Conservation (phyloP, 2,113 vertebrate species). For the Phalacrocorax aristotelis region DNA sequence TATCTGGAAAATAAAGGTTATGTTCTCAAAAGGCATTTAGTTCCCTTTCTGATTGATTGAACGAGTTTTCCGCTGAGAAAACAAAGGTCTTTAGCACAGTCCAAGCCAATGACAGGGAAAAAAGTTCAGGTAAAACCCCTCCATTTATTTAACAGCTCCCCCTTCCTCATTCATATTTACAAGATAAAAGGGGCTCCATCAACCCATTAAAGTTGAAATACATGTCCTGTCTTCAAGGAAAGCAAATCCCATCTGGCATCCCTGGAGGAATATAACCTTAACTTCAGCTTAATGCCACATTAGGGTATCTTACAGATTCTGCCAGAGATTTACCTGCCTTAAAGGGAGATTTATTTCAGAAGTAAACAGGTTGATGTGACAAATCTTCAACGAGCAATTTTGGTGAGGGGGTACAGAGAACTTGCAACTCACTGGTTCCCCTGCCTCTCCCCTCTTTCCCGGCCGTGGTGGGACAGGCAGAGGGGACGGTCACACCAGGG, state of each 20-base stretch:
- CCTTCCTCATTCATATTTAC: conserved; percentile 62
- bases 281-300: conserved; percentile 63
- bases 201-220: conserved; percentile 54
- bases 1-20: conserved; percentile 69
- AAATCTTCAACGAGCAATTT: neutral
- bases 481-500: accelerated
- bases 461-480: accelerated
- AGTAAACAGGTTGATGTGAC: conserved; percentile 23
- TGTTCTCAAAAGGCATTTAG: conserved; percentile 65
- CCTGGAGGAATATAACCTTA: conserved; percentile 69
- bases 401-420: neutral
- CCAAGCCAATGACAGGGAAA: conserved; percentile 29
- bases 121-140: conserved; percentile 55
- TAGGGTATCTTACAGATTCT: conserved; percentile 57
- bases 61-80: conserved; percentile 49
- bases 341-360: conserved; percentile 51
- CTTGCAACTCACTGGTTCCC: neutral
- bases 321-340: conserved; percentile 65
- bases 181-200: conserved; percentile 54
- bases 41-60: conserved; percentile 62
- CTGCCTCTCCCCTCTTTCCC: neutral
- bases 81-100: conserved; percentile 46
- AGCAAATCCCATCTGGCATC: conserved; percentile 63
- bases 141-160: conserved; percentile 53
- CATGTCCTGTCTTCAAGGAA: conserved; percentile 54